phyloP scores from a whole-genome alignment of 2,113 vertebrate species.

The Uria lomvia region DNA sequence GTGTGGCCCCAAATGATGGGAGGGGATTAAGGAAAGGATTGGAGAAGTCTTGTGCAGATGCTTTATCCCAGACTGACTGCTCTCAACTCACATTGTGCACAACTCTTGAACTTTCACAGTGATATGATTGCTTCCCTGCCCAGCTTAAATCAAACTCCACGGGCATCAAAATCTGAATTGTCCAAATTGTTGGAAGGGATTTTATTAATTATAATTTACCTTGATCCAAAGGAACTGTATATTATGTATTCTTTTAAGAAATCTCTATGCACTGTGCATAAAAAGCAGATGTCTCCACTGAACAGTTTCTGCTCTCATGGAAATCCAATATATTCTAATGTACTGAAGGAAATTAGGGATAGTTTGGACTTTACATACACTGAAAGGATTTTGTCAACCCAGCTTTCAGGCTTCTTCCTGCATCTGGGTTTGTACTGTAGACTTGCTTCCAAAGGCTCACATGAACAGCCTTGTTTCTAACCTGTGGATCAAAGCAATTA shows the following conservation, averaged over 20 bases:
- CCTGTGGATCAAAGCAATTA: not conserved
- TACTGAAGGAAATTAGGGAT: not conserved
- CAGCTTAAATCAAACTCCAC: not conserved
- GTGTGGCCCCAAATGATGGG: not conserved
- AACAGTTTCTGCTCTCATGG: not conserved
- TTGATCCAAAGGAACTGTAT: not conserved
- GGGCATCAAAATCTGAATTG: not conserved
- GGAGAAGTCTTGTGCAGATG: not conserved
- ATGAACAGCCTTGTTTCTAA: not conserved
- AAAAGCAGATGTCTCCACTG: not conserved
- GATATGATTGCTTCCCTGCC: not conserved
- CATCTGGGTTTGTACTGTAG: not conserved
- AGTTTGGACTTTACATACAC: not conserved
- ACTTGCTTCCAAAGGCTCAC: not conserved
- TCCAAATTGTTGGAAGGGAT: not conserved
- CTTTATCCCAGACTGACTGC: not conserved
- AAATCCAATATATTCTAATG: not conserved
- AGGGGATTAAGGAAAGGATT: not conserved
- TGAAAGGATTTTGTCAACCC: not conserved
- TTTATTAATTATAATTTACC: not conserved
- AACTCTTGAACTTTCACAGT: not conserved
- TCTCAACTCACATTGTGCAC: not conserved
- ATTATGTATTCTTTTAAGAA: not conserved
- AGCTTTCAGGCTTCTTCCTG: not conserved
- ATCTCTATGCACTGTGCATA: not conserved